Evolutionary conservation across 1,140 invertebrate species (phyloP).

Genomic region (Phthorimaea operculella): DNA sequence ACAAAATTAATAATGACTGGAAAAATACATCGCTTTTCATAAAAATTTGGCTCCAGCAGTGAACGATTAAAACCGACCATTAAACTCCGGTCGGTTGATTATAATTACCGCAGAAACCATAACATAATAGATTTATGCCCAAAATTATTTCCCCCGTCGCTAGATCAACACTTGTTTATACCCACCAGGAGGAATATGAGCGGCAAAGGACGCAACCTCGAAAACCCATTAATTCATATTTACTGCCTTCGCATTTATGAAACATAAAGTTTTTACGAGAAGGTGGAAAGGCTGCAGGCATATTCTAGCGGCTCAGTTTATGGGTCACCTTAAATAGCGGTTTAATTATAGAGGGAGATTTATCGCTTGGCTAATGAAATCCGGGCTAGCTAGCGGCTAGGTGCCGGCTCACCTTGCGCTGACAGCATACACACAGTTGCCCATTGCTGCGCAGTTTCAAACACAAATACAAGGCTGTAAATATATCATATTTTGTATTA

Average conservation of each 20-base stretch:
- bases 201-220: constrained; percentile 39
- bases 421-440: too few relatives aligned
- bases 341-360: constrained; percentile 54
- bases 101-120: constrained; percentile 15
- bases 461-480: too few relatives aligned
- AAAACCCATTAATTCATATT: constrained; percentile 61
- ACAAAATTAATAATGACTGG: too few relatives aligned
- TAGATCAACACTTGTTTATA: constrained; percentile 38
- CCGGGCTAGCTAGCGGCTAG: constrained; percentile 7
- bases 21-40: too few relatives aligned
- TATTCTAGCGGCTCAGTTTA: constrained; percentile 48
- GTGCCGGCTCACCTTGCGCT: too few relatives aligned
- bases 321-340: constrained; percentile 50
- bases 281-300: constrained; percentile 51
- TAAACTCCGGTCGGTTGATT: constrained; percentile 6
- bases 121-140: constrained; percentile 25
- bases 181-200: constrained; percentile 33
- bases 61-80: constrained; percentile 5
- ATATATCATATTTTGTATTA: too few relatives aligned
- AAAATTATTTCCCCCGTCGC: constrained; percentile 23
- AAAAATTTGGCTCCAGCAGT: too few relatives aligned
- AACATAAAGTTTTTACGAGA: constrained; percentile 62
- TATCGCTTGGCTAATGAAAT: constrained; percentile 43
- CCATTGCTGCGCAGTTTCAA: too few relatives aligned
- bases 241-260: constrained; percentile 60